Evolutionary conservation across 1,140 invertebrate genomes (phyloP), one percentile per base, ranked within the genome.

Genomic region (Drosophila persimilis): DNA sequence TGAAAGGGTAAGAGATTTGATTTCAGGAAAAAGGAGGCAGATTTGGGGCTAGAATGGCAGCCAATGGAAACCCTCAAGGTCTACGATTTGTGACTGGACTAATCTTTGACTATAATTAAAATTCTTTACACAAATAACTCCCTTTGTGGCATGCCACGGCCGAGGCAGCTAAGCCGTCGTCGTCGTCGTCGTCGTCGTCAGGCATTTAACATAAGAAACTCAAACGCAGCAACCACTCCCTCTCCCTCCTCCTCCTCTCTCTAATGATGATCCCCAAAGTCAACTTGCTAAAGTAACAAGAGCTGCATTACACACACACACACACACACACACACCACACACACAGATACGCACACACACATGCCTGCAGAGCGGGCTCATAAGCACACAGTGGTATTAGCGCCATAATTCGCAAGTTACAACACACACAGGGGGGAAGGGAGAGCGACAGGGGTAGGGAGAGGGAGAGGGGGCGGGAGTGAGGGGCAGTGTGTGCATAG

Each of bases 241-340:
- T 44, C 17, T 26, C 43, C 44, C 20, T 44, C 31, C 4, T 41
- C 22, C 35, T 3, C 31, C 50, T 43, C 54, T 48, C 57, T 56
- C 77, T 86, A 86, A 86, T 86, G 77, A 86, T 86, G 83, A 86
- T 86, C 83, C 83, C 83, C 26, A 78, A 86, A 86, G 83, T 83
- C 83, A 86, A 86, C 83, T 86, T 88, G 71, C 81, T 81, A 65
- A 85, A 85, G 80, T 80, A 77, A 78, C 79, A 80, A 59, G 61
- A 77, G 63, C 72, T 58, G 29, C 35, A 44, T 55, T 54, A 56
- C 45, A 45, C 46, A 45, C 44, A 62, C 48, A 58, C 50, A 61
- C 41, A 54, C 44, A 46, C 41, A 61, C 52, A 54, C 9, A 56
- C 8, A 51, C 24, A 53, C 17, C 17, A 61, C 41, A 54, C 44